These are phyloP conservation scores for Crenuchus spilurus DNA, from an alignment of 2,797 vertebrate species.

Conservation along the genomic window DNA sequence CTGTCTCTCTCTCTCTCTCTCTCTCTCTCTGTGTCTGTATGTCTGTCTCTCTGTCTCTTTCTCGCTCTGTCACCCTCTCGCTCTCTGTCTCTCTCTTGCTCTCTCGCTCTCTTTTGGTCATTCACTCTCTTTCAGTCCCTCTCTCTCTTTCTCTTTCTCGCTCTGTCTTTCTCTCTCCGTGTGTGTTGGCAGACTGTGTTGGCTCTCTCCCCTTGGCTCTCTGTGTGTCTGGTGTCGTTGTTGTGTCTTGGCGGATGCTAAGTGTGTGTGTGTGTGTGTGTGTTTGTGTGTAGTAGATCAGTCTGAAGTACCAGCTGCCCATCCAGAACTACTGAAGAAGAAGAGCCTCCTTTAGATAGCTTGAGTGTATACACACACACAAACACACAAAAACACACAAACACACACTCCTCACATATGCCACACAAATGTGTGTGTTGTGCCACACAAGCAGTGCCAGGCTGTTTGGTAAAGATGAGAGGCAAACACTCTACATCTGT, in stretches of 20 bases:
- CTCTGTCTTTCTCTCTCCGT: constrained; percentile 8
- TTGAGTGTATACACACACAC: too few relatives aligned
- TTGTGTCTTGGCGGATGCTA: constrained; percentile 74
- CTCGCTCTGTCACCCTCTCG: neutral
- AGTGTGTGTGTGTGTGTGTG: constrained; percentile 4
- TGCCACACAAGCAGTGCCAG: constrained; percentile 33
- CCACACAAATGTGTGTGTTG: constrained; percentile 38
- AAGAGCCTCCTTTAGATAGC: constrained; percentile 49
- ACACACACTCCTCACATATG: constrained; percentile 14
- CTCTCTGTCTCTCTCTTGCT: neutral
- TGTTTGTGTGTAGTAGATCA: constrained; percentile 48
- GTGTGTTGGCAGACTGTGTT: constrained; percentile 35
- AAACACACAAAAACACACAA: too few relatives aligned
- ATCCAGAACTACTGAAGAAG: constrained; percentile 26
- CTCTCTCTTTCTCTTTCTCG: constrained; percentile 5
- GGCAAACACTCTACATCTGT: constrained; percentile 48
- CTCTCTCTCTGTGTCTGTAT: neutral
- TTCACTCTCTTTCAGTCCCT: neutral
- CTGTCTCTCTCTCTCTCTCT: neutral
- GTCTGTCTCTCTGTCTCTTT: neutral
- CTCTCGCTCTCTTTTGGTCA: constrained; percentile 6
- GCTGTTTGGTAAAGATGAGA: constrained; percentile 31
- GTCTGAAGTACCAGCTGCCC: constrained; percentile 63
- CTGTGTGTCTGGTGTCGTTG: constrained; percentile 65
- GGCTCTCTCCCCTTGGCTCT: constrained; percentile 46